Base-by-base conservation (phyloP, 1,140 invertebrate genomes). In the Sitodiplosis mosellana region DNA sequence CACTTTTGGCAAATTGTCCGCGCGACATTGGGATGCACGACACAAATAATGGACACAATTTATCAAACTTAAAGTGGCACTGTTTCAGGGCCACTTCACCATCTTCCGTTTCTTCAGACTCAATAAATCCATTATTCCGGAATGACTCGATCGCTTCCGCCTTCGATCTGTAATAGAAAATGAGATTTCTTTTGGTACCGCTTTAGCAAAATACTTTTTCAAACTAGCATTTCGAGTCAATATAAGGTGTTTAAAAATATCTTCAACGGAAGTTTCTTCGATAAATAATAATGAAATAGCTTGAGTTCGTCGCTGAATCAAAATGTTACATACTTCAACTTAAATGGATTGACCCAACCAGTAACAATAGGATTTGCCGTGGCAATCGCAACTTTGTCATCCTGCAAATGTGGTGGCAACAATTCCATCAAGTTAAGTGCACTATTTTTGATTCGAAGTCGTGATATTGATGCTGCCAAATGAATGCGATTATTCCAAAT, bases 321-420 rank as follows among this genome's bases (percentile, higher is more conserved):
- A n/a, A n/a, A 43, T 51, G 36, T 41, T 52, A 57, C 65, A 67
- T 56, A 77, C 78, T 69, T 72, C n/a, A 73, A 64, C 61, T 80
- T 78, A 48, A 75, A 77, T 0, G 73, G 75, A 60, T 86, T 86
- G 1, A 85, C 72, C 81, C 81, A 85, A 49, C 80, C 81, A 0
- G 77, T 80, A 5, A 81, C 71, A 0, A 76, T 69, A 0, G 74
- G 68, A 45, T 72, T 70, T 33, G 74, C 68, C 2, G 74, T 66
- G 12, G 70, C 70, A 44, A 73, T 73, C 1, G 68, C 70, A 14
- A 79, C 67, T 43, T 73, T 71, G 38, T 77, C 75, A 27, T 27
- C 75, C 40, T 77, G 71, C 46, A 85, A 58, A 59, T 82, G 81
- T 8, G 57, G 51, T 1, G 82, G 81, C 12, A 85, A 61, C 18